Conservation (phyloP, 2,797 vertebrate genomes). For the Enoplosus armatus region DNA sequence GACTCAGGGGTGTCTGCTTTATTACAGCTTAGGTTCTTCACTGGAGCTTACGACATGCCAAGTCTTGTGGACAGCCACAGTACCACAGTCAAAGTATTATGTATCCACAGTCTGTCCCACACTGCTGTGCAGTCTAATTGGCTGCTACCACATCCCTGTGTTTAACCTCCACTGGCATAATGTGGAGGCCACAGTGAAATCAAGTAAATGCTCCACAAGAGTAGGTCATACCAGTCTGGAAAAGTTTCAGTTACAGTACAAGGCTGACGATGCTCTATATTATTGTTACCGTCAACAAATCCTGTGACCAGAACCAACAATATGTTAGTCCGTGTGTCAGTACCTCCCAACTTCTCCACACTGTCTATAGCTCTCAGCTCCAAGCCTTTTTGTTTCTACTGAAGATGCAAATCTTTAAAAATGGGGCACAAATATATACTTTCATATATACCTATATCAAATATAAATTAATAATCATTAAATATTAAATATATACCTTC, state of each 20-base stretch:
- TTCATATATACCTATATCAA: too few species aligned
- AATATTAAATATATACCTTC: too few species aligned
- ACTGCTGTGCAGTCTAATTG: slow-evolving; percentile 57
- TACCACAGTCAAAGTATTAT: slow-evolving; percentile 48
- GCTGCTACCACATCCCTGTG: slow-evolving; percentile 60
- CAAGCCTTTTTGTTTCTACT: neutral
- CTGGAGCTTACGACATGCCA: slow-evolving; percentile 48
- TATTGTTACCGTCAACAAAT: slow-evolving; percentile 6
- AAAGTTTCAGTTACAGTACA: neutral
- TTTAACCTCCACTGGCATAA: slow-evolving; percentile 51
- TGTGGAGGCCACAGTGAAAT: slow-evolving; percentile 36
- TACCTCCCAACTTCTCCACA: neutral
- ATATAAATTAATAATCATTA: too few species aligned
- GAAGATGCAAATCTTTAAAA: neutral
- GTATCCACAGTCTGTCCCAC: slow-evolving; percentile 48
- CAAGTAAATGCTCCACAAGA: slow-evolving; percentile 22
- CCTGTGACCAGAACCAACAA: neutral
- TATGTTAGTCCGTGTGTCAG: neutral
- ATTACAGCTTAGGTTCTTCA: slow-evolving; percentile 28
- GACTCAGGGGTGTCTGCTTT: slow-evolving; percentile 33
- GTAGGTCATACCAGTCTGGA: slow-evolving; percentile 10
- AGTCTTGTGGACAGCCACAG: slow-evolving; percentile 62
- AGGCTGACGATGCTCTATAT: neutral
- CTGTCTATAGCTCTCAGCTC: neutral
- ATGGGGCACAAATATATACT: neutral